These are phyloP conservation scores for Microtus pennsylvanicus DNA, from an alignment of 2,113 vertebrate genomes.

Conservation along the genomic window DNA sequence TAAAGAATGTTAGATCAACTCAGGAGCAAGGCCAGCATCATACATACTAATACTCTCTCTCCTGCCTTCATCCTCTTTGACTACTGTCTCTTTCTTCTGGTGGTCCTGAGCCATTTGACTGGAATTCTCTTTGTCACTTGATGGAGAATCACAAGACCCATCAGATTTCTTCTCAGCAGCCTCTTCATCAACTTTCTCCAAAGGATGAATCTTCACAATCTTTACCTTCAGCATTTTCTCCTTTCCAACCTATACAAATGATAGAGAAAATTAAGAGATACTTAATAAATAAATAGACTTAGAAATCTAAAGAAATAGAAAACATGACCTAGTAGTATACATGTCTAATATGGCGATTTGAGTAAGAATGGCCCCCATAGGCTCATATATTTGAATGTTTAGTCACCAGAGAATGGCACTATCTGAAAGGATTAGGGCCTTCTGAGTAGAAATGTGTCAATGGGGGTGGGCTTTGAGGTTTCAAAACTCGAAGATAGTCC, in stretches of 20 bases:
- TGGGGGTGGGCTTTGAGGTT: not conserved
- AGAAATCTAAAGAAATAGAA: not conserved
- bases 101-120: slow-evolving; percentile 92
- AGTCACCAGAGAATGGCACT: not conserved
- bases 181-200: slow-evolving; percentile 92
- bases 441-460: not conserved
- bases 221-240: slow-evolving; percentile 94
- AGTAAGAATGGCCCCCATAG: not conserved
- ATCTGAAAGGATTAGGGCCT: not conserved
- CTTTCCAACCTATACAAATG: slow-evolving; percentile 91
- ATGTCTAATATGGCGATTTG: not conserved
- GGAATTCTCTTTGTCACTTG: slow-evolving; percentile 98
- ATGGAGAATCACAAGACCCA: slow-evolving; percentile 96
- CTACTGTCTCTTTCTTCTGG: slow-evolving; percentile 90
- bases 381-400: not conserved
- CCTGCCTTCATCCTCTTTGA: slow-evolving; percentile 93
- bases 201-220: slow-evolving; percentile 94
- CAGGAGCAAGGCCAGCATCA: slow-evolving; percentile 46
- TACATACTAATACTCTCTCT: slow-evolving; percentile 94
- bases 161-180: slow-evolving; percentile 94
- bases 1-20: slow-evolving; percentile 27
- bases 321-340: not conserved
- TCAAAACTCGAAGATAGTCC: not conserved
- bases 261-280: slow-evolving; percentile 9
- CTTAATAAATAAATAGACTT: slow-evolving; percentile 1